These are phyloP conservation scores for Pseudopleuronectes americanus DNA, from an alignment of 2,797 vertebrate species.

Conservation along the genomic window DNA sequence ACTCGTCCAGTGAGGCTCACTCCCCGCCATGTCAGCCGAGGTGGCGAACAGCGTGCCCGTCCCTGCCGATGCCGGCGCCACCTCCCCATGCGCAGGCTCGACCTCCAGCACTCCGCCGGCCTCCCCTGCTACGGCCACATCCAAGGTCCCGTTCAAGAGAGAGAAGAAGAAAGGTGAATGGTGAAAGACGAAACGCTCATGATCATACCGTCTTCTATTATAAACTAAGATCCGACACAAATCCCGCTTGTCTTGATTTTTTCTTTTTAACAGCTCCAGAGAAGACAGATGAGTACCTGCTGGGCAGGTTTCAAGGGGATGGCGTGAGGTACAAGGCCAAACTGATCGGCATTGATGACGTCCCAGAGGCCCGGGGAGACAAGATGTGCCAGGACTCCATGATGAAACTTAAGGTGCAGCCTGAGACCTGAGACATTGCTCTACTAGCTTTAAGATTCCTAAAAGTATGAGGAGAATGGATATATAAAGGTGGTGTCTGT, in stretches of 20 bases:
- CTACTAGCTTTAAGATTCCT: background rate
- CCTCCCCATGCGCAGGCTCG: conserved; percentile 23
- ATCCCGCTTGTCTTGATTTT: background rate
- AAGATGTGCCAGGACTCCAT: conserved; percentile 99
- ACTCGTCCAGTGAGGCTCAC: conserved; percentile 64
- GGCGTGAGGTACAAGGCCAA: conserved; percentile 97
- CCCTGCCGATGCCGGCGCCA: conserved; percentile 68
- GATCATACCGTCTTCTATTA: no score
- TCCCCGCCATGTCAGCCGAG: conserved; percentile 89
- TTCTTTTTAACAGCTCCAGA: conserved; percentile 81
- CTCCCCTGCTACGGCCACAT: conserved; percentile 67
- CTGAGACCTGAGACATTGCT: background rate
- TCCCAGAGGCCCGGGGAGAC: conserved; percentile 93
- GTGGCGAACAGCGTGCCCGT: conserved; percentile 78
- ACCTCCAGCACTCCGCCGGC: conserved; percentile 55
- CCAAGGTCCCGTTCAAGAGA: conserved; percentile 87
- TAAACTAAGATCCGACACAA: no score
- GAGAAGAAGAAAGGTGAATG: conserved; percentile 93
- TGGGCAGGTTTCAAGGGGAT: conserved; percentile 94
- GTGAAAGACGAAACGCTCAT: background rate
- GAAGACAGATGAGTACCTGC: conserved; percentile 94
- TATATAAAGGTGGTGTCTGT: background rate
- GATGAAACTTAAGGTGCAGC: conserved; percentile 97
- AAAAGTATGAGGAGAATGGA: background rate
- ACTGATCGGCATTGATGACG: conserved; percentile 95